Conservation (phyloP, 2,888 invertebrate genomes). For the Erebia ligea region DNA sequence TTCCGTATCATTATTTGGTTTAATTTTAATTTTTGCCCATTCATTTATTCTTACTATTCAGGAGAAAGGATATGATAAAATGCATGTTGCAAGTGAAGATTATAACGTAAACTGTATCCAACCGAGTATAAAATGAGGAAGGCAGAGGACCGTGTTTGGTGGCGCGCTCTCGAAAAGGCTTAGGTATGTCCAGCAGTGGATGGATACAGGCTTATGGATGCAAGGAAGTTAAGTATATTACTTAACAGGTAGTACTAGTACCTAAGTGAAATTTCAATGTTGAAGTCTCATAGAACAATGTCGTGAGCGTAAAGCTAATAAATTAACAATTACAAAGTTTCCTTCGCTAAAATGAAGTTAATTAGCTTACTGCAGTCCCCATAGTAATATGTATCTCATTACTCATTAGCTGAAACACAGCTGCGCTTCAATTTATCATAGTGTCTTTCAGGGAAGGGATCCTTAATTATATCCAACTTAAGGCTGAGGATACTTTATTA, state of each 20-base stretch:
- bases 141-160: too few relatives aligned
- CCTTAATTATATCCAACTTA: neutral
- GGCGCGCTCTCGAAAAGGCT: too few relatives aligned
- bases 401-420: conserved; percentile 15
- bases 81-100: too few relatives aligned
- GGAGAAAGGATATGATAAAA: too few relatives aligned
- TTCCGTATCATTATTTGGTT: neutral
- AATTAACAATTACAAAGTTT: conserved; percentile 15
- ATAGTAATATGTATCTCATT: conserved; percentile 16
- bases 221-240: too few relatives aligned
- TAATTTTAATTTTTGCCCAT: neutral
- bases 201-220: too few relatives aligned
- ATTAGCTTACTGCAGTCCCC: conserved; percentile 15
- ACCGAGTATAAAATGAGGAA: too few relatives aligned
- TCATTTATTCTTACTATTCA: neutral
- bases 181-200: too few relatives aligned
- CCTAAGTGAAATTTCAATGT: too few relatives aligned
- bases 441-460: neutral
- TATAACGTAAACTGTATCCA: too few relatives aligned
- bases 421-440: conserved; percentile 12
- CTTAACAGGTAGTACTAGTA: too few relatives aligned
- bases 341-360: conserved; percentile 16
- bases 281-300: neutral
- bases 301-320: neutral
- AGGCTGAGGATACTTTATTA: neutral